Evolutionary conservation across 2,113 vertebrate species (phyloP).

Genomic region (Pelusios castaneus): DNA sequence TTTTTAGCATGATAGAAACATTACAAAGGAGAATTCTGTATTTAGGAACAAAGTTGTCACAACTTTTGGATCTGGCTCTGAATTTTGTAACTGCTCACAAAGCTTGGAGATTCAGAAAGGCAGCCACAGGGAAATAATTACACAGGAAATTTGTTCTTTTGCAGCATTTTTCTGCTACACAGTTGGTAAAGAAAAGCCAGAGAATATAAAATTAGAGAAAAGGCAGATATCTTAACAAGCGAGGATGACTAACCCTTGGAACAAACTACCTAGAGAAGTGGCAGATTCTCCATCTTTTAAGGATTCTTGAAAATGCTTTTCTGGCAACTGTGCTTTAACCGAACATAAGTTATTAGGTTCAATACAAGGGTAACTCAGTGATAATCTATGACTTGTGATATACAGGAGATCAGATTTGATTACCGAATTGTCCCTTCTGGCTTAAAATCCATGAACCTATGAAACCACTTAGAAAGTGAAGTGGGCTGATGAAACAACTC

Average conservation of each 20-base stretch:
- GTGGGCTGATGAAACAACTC: background rate
- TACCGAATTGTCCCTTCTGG: background rate
- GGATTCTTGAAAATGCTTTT: background rate
- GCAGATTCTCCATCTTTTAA: background rate
- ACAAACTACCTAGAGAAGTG: background rate
- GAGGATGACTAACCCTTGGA: background rate
- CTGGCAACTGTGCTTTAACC: fast-evolving
- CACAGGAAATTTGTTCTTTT: background rate
- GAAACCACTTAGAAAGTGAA: background rate
- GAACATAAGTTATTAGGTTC: background rate
- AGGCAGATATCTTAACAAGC: background rate
- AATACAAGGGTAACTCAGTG: background rate
- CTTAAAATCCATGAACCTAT: background rate
- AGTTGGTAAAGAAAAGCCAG: fast-evolving
- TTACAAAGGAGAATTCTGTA: background rate
- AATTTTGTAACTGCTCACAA: background rate
- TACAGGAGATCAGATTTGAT: background rate
- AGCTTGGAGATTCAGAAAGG: background rate
- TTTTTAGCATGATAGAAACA: conserved; percentile 37
- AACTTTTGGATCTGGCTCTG: background rate
- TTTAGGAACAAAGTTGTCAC: fast-evolving
- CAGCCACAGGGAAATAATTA: background rate
- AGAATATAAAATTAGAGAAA: background rate
- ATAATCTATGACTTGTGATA: background rate
- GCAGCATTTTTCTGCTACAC: background rate